These are phyloP conservation scores for Podarcis raffonei DNA, from an alignment of 2,113 vertebrate genomes.

Conservation along the genomic window DNA sequence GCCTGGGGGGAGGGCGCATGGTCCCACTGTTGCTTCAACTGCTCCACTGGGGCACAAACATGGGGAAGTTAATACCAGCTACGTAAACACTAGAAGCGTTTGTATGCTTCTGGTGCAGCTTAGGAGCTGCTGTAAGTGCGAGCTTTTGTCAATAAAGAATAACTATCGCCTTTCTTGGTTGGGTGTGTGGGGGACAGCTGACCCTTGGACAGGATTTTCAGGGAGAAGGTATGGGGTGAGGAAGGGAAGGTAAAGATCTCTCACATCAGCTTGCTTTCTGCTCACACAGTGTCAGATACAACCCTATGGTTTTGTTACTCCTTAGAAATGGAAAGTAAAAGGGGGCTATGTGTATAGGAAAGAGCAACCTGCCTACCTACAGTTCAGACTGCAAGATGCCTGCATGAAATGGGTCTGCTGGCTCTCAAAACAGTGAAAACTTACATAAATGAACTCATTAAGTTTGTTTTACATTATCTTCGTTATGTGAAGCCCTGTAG, in stretches of 20 bases:
- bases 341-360: background rate
- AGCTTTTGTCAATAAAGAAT: no score
- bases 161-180: no score
- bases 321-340: background rate
- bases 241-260: background rate
- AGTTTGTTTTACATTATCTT: background rate
- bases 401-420: background rate
- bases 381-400: background rate
- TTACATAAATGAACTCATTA: background rate
- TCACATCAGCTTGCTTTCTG: background rate
- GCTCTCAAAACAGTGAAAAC: background rate
- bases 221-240: no score
- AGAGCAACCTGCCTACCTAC: background rate
- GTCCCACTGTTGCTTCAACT: no score
- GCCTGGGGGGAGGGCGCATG: no score
- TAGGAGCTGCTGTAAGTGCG: no score
- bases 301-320: fast-evolving
- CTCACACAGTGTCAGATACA: background rate
- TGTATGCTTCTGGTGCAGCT: no score
- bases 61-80: no score
- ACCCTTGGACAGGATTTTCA: no score
- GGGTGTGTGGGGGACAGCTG: no score
- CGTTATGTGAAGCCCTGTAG: background rate
- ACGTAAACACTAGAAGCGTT: no score
- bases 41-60: no score